These are phyloP conservation scores for Brachionus calyciflorus DNA, from an alignment of 1,140 invertebrate species.

Conservation along the genomic window DNA sequence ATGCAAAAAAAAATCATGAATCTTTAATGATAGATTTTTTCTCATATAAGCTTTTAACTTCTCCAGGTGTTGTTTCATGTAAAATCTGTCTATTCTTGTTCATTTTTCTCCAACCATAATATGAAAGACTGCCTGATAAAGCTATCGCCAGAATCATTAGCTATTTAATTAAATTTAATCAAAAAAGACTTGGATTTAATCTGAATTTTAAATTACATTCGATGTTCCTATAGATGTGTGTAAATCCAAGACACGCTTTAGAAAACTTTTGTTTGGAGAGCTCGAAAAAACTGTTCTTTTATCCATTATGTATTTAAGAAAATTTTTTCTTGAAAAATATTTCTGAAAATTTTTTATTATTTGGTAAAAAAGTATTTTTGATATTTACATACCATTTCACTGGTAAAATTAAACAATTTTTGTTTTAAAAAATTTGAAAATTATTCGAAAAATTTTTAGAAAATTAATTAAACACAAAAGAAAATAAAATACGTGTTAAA, in stretches of 20 bases:
- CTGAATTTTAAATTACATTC: not conserved
- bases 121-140: not conserved
- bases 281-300: too few species aligned
- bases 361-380: too few species aligned
- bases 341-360: too few species aligned
- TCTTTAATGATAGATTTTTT: not conserved
- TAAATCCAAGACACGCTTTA: not conserved
- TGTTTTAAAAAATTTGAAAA: too few species aligned
- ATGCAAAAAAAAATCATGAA: too few species aligned
- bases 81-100: not conserved
- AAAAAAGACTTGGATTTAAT: not conserved
- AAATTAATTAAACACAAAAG: not conserved
- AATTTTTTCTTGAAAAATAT: too few species aligned
- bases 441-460: not conserved
- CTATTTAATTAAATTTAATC: not conserved
- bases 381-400: too few species aligned
- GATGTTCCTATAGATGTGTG: slow-evolving; percentile 23
- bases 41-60: not conserved
- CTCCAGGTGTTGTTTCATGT: not conserved
- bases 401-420: too few species aligned
- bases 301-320: too few species aligned
- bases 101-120: not conserved
- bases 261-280: too few species aligned
- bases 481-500: too few species aligned
- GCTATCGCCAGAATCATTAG: not conserved